Conservation (phyloP, 35 echinoderm and acorn worm species). For the Apostichopus japonicus region DNA sequence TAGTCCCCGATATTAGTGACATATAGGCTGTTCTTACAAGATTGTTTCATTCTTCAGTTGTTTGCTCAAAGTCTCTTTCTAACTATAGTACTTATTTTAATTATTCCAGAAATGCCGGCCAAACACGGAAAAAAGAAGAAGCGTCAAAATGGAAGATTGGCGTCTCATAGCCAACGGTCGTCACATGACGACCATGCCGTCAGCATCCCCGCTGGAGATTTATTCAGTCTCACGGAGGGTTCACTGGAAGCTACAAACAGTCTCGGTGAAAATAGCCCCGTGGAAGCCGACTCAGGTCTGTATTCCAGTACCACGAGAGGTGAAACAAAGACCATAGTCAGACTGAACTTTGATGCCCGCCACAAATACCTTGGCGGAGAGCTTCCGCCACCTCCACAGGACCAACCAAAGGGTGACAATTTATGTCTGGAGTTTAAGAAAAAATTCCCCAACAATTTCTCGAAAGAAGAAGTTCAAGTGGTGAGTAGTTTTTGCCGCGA, state of each 20-base stretch:
- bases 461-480: not conserved
- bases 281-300: not conserved
- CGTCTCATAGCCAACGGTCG: not conserved
- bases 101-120: not conserved
- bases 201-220: not conserved
- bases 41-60: too few species aligned
- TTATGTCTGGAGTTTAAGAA: not conserved
- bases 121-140: slow-evolving; percentile 8
- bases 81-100: too few species aligned
- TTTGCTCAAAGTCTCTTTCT: too few species aligned
- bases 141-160: not conserved
- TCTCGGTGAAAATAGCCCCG: too few species aligned
- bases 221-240: not conserved
- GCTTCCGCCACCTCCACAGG: not conserved
- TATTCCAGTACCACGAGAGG: not conserved
- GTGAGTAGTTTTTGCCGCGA: not conserved
- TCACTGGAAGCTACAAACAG: not conserved
- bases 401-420: not conserved
- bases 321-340: not conserved
- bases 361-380: not conserved
- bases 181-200: not conserved
- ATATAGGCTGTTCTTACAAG: too few species aligned
- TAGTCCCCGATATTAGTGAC: too few species aligned
- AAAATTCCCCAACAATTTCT: not conserved
- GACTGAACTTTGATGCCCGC: not conserved